Base-by-base conservation (phyloP, 2,888 invertebrate genomes). In the Carpatolechia fugitivella region DNA sequence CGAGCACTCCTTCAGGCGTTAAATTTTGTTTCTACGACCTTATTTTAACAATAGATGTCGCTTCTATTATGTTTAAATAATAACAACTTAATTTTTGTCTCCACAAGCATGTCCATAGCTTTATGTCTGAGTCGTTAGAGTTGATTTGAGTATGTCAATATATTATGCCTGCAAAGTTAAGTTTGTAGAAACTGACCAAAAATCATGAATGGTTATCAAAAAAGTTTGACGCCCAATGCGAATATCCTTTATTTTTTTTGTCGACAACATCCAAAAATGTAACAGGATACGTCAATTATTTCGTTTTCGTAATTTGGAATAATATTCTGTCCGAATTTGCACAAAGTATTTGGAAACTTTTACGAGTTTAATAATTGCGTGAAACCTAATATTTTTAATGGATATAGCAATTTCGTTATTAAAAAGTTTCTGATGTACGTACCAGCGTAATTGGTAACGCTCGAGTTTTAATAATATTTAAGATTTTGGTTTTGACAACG, bases 251-350 rank as follows among this genome's bases (percentile, higher is more conserved):
- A 13, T 55, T 53, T 59, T 55, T 36, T 50, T 53, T 44, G 13
- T 49, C 33, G 11, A 8, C 7, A 35, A 31, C 14, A 20, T 41
- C 18, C 16, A 35, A 16, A 14, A 49, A 33, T 50, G 75, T 70
- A 73, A 76, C 67, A 66, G 68, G 70, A 76, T 72, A 74, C 65
- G 60, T 70, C 68, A 71, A 72, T 76, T 68, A 72, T 70, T 69
- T 62, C 58, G 57, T 58, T 60, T 56, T 56, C 53, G 50, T 54
- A 50, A 51, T 61, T 60, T 36, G 18, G 20, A 44, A 44, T 4
- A 24, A 24, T 4, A 24, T 4, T 6, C 6, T 18, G 40, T 18
- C 8, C 20, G 40, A 41, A 10, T 41, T 41, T 41, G 40, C 18
- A 20, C 40, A 11, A 41, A 41, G 24, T 24, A 24, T 24, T 24